Base-by-base conservation (phyloP, 2,888 invertebrate species). In the Julus scanicus region DNA sequence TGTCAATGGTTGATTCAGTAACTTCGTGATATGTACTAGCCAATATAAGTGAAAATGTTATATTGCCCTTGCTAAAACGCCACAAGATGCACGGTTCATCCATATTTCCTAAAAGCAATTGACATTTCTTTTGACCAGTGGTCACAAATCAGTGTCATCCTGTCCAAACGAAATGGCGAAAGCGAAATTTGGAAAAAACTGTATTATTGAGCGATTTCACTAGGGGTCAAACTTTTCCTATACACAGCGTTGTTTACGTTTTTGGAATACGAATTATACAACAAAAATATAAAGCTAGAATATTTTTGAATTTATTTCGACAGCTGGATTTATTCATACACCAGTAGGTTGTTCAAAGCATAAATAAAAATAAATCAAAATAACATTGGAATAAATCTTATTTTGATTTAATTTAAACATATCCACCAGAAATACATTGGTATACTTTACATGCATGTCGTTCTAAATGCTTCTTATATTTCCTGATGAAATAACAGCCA, bases 331-430 rank as follows among this genome's bases (percentile, higher is more conserved):
- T 63, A 1, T 20, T n/a, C 20, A n/a, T 63, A 48, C 6, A 63
- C 5, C 63, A 63, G 0, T 4, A 9, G 20, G 63, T n/a, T 0
- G 20, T 6, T 63, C 63, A 29, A 71, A 8, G 29, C 3, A 71
- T 29, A 29, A 71, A 71, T 71, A 71, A n/a, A 71, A 71, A 71
- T 71, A 71, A 71, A 71, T 71, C 29, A 71, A 71, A 71, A 29
- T 71, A 71, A 29, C 29, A 29, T 71, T 29, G 71, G 29, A 53
- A 53, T 53, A 53, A 53, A 53, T 53, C 17, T 53, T 17, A 53
- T 44, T 44, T 44, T 8, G 44, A 44, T 44, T 44, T 44, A 44
- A 8, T 44, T 5, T 8, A 0, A 44, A 2, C 44, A 44, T 44
- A 8, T 48, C 6, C 6, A 1, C 48, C 6, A 13, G 48, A 48